phyloP scores from a whole-genome alignment of 2,113 vertebrate species.

The Salvelinus sp. region DNA sequence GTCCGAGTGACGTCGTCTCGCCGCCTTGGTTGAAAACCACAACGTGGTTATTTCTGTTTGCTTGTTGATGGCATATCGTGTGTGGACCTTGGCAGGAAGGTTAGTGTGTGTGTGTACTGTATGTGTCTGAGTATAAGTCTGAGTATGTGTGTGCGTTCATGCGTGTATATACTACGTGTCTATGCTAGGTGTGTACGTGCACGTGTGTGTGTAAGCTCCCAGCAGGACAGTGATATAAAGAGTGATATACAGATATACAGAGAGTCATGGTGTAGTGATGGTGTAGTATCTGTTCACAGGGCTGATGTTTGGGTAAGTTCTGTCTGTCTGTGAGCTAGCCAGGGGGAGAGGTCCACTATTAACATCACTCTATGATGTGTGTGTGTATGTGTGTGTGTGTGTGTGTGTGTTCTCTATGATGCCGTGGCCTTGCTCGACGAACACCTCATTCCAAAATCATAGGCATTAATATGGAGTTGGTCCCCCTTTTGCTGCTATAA shows the following conservation, averaged over 20 bases:
- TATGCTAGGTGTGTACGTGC: slow-evolving; percentile 2
- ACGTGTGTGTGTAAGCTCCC: not conserved
- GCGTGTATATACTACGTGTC: not conserved
- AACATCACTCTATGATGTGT: slow-evolving; percentile 35
- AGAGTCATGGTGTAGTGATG: slow-evolving; percentile 39
- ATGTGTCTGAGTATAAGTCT: slow-evolving; percentile 20
- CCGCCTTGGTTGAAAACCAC: not conserved
- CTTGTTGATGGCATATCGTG: not conserved
- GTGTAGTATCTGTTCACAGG: slow-evolving; percentile 58
- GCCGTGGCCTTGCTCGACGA: slow-evolving; percentile 12
- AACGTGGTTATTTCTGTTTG: not conserved
- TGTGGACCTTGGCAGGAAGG: not conserved
- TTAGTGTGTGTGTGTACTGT: not conserved
- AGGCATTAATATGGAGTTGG: no score
- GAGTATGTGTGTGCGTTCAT: slow-evolving; percentile 18
- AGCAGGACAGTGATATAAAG: slow-evolving; percentile 31
- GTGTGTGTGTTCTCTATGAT: not conserved
- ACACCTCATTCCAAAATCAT: no score
- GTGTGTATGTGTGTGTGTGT: no score
- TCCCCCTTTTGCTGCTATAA: no score
- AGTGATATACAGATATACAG: slow-evolving; percentile 29
- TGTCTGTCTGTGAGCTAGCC: not conserved
- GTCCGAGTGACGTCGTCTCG: slow-evolving; percentile 5
- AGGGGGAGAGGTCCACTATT: not conserved
- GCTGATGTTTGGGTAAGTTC: slow-evolving; percentile 32